These are phyloP conservation scores for Naja naja DNA, from an alignment of 2,113 vertebrate genomes.

Conservation along the genomic window DNA sequence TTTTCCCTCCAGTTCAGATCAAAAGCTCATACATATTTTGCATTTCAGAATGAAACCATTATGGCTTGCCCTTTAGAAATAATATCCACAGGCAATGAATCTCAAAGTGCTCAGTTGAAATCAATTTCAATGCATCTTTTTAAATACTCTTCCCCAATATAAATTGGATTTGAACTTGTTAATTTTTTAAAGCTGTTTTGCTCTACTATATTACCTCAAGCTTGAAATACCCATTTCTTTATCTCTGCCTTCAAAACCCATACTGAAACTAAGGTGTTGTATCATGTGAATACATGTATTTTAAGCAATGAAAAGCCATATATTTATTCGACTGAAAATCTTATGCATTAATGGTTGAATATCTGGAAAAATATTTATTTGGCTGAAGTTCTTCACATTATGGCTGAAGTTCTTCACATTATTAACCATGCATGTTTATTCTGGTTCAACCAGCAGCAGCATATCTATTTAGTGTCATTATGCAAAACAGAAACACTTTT, in stretches of 20 bases:
- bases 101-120: neutral
- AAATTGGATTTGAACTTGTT: neutral
- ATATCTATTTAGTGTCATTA: neutral
- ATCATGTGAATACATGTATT: neutral
- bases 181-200: neutral
- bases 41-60: conserved; percentile 2
- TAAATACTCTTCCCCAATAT: neutral
- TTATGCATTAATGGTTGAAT: neutral
- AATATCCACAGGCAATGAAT: neutral
- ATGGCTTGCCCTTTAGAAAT: neutral
- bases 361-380: neutral
- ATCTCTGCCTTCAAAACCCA: neutral
- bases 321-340: neutral
- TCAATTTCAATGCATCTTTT: neutral
- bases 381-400: neutral
- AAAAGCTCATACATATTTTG: neutral
- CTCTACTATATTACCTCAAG: neutral
- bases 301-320: neutral
- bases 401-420: neutral
- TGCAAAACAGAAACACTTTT: neutral
- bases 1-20: neutral
- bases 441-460: neutral
- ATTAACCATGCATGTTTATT: neutral
- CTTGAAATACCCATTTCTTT: neutral
- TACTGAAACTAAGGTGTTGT: neutral